phyloP scores from a whole-genome alignment of 1,140 invertebrate genomes.

The Magallana ariakensis region DNA sequence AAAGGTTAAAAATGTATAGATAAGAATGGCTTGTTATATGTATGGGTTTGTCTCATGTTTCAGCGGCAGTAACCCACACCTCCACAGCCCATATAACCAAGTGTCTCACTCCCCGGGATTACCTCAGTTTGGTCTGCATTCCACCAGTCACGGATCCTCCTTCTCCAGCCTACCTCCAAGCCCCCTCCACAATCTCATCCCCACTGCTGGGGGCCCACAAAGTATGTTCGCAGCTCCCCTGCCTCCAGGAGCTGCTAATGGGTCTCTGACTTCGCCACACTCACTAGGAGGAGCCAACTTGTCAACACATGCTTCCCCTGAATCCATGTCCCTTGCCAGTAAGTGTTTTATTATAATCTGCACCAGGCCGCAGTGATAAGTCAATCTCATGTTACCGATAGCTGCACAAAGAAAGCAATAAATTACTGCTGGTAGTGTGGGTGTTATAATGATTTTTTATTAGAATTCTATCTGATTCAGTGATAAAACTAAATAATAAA shows the following conservation, averaged over 20 bases:
- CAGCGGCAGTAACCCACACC: conserved; percentile 59
- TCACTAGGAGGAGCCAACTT: conserved; percentile 76
- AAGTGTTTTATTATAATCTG: conserved; percentile 46
- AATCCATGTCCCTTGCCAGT: conserved; percentile 66
- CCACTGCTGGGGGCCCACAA: conserved; percentile 79
- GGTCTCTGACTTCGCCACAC: conserved; percentile 78
- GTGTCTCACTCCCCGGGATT: conserved; percentile 59
- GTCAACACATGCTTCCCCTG: conserved; percentile 58
- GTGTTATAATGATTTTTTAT: background rate
- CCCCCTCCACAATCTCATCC: conserved; percentile 80
- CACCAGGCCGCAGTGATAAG: background rate
- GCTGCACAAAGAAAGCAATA: background rate
- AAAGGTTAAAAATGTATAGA: background rate
- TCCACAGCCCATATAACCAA: conserved; percentile 58
- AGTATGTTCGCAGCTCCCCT: conserved; percentile 79
- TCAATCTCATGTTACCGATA: background rate
- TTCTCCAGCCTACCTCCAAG: conserved; percentile 81
- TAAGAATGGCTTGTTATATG: background rate
- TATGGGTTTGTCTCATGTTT: conserved; percentile 51
- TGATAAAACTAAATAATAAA: no score
- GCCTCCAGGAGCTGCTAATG: conserved; percentile 71
- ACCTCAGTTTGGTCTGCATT: conserved; percentile 58
- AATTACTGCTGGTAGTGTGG: background rate
- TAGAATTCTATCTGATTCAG: no score
- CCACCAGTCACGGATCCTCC: conserved; percentile 70